Base-by-base conservation (phyloP, 2,888 invertebrate species). In the Dermolepida albohirtum region DNA sequence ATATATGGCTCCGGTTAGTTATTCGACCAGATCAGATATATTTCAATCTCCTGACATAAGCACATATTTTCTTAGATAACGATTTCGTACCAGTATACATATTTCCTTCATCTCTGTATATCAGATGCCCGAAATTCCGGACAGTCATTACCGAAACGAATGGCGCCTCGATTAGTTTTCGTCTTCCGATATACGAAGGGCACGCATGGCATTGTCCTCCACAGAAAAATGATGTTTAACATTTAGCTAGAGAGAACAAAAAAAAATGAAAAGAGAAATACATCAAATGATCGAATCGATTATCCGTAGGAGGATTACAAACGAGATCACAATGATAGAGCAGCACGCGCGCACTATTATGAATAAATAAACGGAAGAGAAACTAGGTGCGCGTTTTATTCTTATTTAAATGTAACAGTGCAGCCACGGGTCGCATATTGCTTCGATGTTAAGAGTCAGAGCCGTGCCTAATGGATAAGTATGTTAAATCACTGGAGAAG, bases 121-220 rank as follows among this genome's bases (percentile, higher is more conserved):
- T 34, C 14, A 14, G 29, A 59, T 59, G 34, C 59, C 59, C 12
- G 44, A 29, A 59, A 59, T 59, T 59, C 59, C 59, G 59, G 59
- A 59, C 59, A 59, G 44, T 59, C 59, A 59, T 59, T 59, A 59
- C 59, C 44, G 44, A 59, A 59, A 59, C 44, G 59, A 59, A 59
- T 59, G 59, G 59, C 59, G 59, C 59, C 59, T 44, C 59, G 59
- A 59, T 59, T 59, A 59, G 59, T 59, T 44, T 44, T 44, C 59
- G 34, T 34, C 44, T 59, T 59, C 44, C 59, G 44, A 14, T 59
- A 44, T 12, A 47, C n/a, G 59, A 59, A 44, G 59, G 59, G 59
- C 59, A 44, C 44, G 44, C 29, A 12, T 22, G 29, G 27, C 59
- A 59, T 59, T 59, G 59, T 59, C 55, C 41, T 41, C 55, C 14